Percentiles rank a stretch among this genome's conserved stretches.
Conservation (phyloP, 1,140 invertebrate species). For the Drosophila takahashii region DNA sequence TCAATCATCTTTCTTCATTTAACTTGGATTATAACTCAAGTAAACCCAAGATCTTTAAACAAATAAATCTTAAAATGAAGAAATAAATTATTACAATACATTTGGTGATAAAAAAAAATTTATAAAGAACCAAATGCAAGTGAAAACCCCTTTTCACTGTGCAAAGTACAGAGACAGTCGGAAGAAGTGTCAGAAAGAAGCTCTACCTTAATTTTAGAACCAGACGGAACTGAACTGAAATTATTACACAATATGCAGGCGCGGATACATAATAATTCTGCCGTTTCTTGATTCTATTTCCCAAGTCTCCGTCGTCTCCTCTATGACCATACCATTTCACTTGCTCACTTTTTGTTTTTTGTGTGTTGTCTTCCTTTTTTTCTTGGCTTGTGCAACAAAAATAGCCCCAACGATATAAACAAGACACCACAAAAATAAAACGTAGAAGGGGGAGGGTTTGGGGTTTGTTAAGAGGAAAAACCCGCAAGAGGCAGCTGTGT, state of each 20-base stretch:
- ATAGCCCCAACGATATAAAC: conserved; percentile 39
- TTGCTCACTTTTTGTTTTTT: conserved; percentile 24
- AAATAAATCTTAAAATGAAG: neutral
- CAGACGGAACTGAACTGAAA: conserved; percentile 53
- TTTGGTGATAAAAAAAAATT: too few species aligned
- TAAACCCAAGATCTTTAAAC: too few species aligned
- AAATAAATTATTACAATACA: too few species aligned
- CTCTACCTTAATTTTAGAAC: conserved; percentile 63
- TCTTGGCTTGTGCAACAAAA: conserved; percentile 25
- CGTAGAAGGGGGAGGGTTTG: neutral
- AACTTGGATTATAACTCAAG: neutral
- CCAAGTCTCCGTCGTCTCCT: neutral
- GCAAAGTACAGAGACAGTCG: neutral
- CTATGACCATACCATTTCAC: conserved; percentile 31
- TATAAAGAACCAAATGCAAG: too few species aligned
- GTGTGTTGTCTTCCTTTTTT: neutral
- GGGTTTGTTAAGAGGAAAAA: neutral
- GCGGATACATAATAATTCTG: conserved; percentile 46
- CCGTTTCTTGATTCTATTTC: conserved; percentile 16
- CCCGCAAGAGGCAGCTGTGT: conserved; percentile 1
- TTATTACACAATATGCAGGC: conserved; percentile 69
- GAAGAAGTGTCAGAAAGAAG: conserved; percentile 1
- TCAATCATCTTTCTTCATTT: neutral
- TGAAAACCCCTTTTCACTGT: too few species aligned
- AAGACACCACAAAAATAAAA: conserved; percentile 1